Conservation (phyloP, 2,797 vertebrate genomes). For the Gastrophryne carolinensis region DNA sequence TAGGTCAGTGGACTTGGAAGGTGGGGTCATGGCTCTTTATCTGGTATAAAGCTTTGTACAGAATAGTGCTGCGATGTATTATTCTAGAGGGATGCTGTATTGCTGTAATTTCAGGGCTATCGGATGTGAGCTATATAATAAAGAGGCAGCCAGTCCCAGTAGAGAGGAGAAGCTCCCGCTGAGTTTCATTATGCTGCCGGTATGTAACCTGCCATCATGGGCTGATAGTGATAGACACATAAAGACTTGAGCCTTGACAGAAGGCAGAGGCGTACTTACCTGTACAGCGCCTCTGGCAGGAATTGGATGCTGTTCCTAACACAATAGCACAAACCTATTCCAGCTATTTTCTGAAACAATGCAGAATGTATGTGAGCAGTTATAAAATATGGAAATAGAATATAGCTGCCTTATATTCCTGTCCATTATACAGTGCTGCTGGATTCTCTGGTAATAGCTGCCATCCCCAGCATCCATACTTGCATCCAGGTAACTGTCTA, state of each 20-base stretch:
- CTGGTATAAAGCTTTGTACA: neutral
- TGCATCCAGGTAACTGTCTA: too few relatives aligned
- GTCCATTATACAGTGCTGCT: too few relatives aligned
- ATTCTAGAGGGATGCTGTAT: neutral
- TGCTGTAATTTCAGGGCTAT: neutral
- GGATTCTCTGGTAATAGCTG: too few relatives aligned
- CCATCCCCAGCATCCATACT: too few relatives aligned
- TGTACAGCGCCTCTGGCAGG: neutral
- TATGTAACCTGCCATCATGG: slow-evolving; percentile 17
- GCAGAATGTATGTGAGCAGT: too few relatives aligned
- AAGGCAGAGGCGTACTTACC: neutral
- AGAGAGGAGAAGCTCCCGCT: slow-evolving; percentile 4
- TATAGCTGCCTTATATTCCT: too few relatives aligned
- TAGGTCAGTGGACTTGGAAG: too few relatives aligned
- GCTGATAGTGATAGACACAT: neutral
- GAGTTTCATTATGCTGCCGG: slow-evolving; percentile 14
- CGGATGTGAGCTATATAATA: slow-evolving; percentile 1
- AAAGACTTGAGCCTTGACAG: neutral
- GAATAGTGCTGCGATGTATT: neutral
- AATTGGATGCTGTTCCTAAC: neutral
- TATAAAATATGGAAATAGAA: too few relatives aligned
- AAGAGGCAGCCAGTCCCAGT: neutral
- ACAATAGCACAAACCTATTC: neutral
- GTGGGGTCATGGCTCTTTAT: too few relatives aligned
- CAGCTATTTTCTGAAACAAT: neutral